Evolutionary conservation across 2,888 invertebrate genomes (phyloP).

Genomic region (Rhamphomyia laevipes): DNA sequence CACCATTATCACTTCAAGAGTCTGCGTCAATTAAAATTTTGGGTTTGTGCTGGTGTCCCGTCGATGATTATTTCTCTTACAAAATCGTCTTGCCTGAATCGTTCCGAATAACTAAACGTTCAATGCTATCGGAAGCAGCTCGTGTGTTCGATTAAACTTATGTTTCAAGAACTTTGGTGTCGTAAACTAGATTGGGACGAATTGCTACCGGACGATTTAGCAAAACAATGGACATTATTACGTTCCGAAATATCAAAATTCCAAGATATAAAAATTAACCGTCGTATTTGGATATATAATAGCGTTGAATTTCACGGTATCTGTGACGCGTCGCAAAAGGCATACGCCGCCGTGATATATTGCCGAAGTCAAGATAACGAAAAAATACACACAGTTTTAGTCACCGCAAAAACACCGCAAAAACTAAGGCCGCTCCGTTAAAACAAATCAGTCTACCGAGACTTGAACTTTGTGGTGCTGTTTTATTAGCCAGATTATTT

Average conservation of each 20-base stretch:
- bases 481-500: constrained; percentile 1
- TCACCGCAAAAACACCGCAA: no score
- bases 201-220: neutral
- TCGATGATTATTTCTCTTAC: no score
- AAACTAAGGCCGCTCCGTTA: no score
- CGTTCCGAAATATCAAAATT: no score
- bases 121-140: neutral
- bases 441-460: constrained; percentile 10
- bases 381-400: no score
- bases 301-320: neutral
- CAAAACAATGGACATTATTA: neutral
- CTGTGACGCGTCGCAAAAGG: constrained; percentile 11
- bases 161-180: constrained; percentile 1
- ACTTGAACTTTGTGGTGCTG: constrained; percentile 10
- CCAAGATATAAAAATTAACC: no score
- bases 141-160: neutral
- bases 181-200: neutral
- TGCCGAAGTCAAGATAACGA: no score
- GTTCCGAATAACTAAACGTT: neutral
- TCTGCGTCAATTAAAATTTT: no score
- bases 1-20: no score
- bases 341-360: no score
- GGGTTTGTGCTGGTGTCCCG: no score
- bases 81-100: neutral
- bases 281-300: no score